Conservation (phyloP, 1,140 invertebrate genomes). For the Drosophila fuyamai region DNA sequence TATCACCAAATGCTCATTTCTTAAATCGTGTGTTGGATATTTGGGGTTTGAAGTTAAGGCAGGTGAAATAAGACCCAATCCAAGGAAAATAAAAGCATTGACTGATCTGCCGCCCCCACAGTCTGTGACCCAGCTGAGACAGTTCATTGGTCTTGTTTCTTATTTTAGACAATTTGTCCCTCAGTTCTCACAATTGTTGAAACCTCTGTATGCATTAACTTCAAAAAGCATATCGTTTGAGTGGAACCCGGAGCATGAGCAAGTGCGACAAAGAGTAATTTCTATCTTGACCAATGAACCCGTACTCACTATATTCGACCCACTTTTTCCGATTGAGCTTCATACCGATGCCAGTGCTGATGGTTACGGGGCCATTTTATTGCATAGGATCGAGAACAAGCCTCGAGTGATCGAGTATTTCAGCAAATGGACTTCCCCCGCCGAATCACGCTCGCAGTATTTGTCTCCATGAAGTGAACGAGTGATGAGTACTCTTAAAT, state of each 20-base stretch:
- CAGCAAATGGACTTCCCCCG: background rate
- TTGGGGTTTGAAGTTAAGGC: slow-evolving; percentile 1
- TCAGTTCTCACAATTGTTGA: no score
- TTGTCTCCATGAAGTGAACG: background rate
- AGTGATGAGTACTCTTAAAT: slow-evolving; percentile 38
- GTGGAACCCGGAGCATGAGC: slow-evolving; percentile 9
- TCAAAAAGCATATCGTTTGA: no score
- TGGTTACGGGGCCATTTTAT: slow-evolving; percentile 7
- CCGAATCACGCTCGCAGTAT: background rate
- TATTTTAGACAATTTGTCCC: no score
- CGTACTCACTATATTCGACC: slow-evolving; percentile 26
- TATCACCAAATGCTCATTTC: slow-evolving; percentile 3
- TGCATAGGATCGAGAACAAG: slow-evolving; percentile 2
- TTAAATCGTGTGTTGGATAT: slow-evolving; percentile 15
- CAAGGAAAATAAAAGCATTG: slow-evolving; percentile 1
- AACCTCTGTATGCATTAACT: no score
- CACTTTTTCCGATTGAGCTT: slow-evolving; percentile 13
- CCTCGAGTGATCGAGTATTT: background rate
- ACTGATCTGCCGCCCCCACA: slow-evolving; percentile 3
- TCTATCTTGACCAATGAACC: slow-evolving; percentile 15
- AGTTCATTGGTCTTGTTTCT: slow-evolving; percentile 1
- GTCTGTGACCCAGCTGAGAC: background rate
- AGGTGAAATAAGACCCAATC: background rate
- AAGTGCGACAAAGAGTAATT: slow-evolving; percentile 21
- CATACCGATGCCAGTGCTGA: slow-evolving; percentile 12